A percentile compares a stretch with the other conserved stretches of the same genome.
These are phyloP conservation scores for Deilephila elpenor DNA, from an alignment of 2,888 invertebrate genomes.

Conservation along the genomic window DNA sequence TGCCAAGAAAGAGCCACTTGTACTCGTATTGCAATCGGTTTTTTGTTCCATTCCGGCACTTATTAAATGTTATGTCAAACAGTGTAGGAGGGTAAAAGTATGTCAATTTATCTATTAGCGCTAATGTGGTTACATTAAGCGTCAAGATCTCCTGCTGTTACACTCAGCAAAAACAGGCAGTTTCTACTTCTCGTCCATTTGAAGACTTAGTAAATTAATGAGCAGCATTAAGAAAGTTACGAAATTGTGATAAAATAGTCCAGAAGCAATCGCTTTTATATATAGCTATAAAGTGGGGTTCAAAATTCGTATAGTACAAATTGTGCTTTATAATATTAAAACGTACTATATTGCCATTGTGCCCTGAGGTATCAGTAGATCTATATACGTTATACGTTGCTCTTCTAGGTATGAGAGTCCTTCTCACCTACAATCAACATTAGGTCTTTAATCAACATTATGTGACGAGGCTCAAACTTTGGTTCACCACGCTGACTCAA, in stretches of 20 bases:
- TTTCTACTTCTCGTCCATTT: neutral
- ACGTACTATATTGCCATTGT: no score
- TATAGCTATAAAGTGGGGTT: no score
- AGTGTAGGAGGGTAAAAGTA: neutral
- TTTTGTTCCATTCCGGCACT: neutral
- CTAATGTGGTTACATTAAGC: neutral
- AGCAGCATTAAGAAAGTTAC: neutral
- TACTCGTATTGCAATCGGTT: neutral
- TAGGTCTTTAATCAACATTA: no score
- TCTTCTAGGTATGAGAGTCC: no score
- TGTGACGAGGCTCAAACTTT: no score
- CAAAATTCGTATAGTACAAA: no score
- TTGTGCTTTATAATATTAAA: no score
- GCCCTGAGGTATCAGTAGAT: no score
- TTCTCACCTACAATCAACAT: no score
- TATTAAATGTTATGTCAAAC: neutral
- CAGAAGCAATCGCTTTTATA: neutral
- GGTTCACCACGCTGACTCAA: no score
- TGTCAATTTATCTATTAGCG: slow-evolving; percentile 16
- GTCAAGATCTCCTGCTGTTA: neutral
- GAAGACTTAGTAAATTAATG: neutral
- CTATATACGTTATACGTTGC: no score
- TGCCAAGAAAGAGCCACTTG: neutral
- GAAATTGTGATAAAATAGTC: neutral
- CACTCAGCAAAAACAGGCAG: neutral